Evolutionary conservation across 2,113 vertebrate genomes (phyloP).

Genomic region (Sorex araneus): DNA sequence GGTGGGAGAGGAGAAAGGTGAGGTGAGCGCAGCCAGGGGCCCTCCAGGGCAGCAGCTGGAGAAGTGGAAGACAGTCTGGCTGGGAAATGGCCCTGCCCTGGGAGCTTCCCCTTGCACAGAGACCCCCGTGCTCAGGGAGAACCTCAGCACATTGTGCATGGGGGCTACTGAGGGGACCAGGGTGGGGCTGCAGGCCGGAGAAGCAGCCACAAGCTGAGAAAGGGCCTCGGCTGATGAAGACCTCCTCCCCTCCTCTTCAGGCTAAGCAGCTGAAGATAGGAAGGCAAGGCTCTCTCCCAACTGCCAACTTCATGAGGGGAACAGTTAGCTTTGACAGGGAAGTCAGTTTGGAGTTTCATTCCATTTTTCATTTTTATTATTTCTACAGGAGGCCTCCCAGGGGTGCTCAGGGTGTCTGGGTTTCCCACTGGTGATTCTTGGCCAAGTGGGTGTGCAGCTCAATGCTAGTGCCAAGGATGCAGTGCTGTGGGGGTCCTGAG

Average conservation of each 20-base stretch:
- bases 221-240: not conserved
- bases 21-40: not conserved
- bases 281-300: accelerated
- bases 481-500: no score
- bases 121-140: no score
- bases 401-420: no score
- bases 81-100: no score
- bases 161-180: not conserved
- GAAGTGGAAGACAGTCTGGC: no score
- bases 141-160: not conserved
- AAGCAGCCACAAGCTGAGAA: not conserved
- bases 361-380: no score
- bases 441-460: no score
- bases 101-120: no score
- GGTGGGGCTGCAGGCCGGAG: not conserved
- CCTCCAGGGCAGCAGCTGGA: not conserved
- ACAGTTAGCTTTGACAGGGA: not conserved
- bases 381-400: no score
- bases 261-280: not conserved
- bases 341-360: not conserved
- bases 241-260: not conserved
- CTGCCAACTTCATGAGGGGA: not conserved
- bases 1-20: not conserved
- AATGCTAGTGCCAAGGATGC: no score
- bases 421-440: no score